Base-by-base conservation (phyloP, 2,888 invertebrate species). In the Philaethria dido region DNA sequence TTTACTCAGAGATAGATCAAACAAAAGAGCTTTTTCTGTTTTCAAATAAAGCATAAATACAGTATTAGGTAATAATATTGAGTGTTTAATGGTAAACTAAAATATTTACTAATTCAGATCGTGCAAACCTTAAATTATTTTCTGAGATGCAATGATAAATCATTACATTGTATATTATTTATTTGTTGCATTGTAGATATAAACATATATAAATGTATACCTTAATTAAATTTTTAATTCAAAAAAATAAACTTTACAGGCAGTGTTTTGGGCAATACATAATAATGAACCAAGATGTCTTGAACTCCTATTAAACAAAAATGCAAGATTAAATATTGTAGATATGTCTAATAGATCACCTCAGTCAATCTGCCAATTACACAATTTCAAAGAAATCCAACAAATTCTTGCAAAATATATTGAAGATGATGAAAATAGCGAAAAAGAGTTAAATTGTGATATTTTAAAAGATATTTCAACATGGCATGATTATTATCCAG, bases 211-310 rank as follows among this genome's bases (percentile, higher is more conserved):
- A n/a, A 33, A 8, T 33, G 8, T 33, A 8, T 33, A 8, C 33
- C 8, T 33, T 33, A 33, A 1, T 33, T 33, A 33, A 6, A 29
- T 29, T 44, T 16, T 11, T 45, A 5, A 44, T 33, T 33, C 1
- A 8, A 33, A 33, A 45, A 29, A 16, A 29, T n/a, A 18, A 45
- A 29, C 33, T 60, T 88, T 86, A 52, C 84, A 95, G 95, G 95
- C 94, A 52, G 76, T 95, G 60, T 95, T 94, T 81, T 94, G 94
- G 93, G 95, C 95, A 59, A 93, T 92, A 11, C 88, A 93, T 73
- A 89, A 90, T 73, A 94, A 95, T 75, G 89, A 93, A 73, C 78
- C 86, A 16, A 92, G 94, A 66, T 88, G 94, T 64, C 85, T 94
- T 18, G 86, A 93, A 79, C 78, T 93, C 72, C 86, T 96, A 0